Evolutionary conservation across 2,888 invertebrate genomes (phyloP), one percentile per base, ranked within the genome.

Genomic region (Conus canariensis): DNA sequence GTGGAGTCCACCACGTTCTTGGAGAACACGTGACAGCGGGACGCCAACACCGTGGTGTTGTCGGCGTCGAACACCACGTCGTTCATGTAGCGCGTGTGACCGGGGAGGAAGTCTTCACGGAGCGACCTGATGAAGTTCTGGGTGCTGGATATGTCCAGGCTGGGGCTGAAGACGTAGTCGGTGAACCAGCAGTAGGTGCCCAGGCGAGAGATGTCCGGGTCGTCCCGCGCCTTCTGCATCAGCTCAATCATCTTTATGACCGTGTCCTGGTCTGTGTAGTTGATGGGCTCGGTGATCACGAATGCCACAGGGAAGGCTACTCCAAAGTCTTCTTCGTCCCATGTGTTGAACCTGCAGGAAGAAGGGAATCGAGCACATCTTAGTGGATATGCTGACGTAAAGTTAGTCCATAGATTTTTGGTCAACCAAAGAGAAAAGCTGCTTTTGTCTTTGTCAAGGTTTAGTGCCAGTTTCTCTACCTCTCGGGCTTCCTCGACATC

Each of bases 1-100:
- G 93, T 93, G n/a, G 98, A 98, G 88, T 98, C 98, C 0, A 80
- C 45, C 82, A 91, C 90, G 70, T 90, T 90, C 22, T 82, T 74
- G n/a, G 92, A 90, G 85, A 91, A 90, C 14, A 90, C 87, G 67
- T 92, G 90, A 56, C 92, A 92, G n/a, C 92, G 82, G 85, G 98
- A 98, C 1, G 98, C 98, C 10, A 98, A 95, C 60, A 99, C 97
- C 97, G 88, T 97, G 97, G 64, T 90, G 30, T 91, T 89, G 19
- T 92, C 90, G 7, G 86, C 80, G 86, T 91, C 91, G 86, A 93
- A 92, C n/a, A 92, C 92, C 25, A 92, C 90, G 90, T 93, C 92
- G 67, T 91, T 92, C 22, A 88, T 58, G 86, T 90, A 91, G 16
- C 90, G 77, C 45, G 91, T 90, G 64, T 85, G 58, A 8, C 88